Percentiles rank a stretch among this genome's conserved stretches.
phyloP scores from a whole-genome alignment of 1,140 invertebrate genomes.

The Palaemon carinicauda region DNA sequence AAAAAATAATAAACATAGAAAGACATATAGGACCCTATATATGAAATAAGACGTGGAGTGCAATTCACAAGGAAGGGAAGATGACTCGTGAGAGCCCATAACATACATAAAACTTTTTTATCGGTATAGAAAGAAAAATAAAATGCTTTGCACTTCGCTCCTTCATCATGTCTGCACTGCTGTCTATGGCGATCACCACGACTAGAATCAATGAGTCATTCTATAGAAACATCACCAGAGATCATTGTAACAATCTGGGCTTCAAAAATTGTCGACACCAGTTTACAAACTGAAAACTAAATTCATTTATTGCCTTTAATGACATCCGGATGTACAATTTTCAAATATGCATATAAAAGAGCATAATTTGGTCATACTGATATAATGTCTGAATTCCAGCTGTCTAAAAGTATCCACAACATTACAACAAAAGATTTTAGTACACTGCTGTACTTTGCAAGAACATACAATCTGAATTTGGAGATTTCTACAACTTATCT shows the following conservation, averaged over 20 bases:
- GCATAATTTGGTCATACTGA: no score
- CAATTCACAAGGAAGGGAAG: background rate
- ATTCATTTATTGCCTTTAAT: no score
- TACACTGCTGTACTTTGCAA: background rate
- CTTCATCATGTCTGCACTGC: conserved; percentile 6
- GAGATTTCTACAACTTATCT: background rate
- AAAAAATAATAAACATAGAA: background rate
- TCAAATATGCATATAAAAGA: no score
- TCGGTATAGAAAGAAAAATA: background rate
- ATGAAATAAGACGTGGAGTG: background rate
- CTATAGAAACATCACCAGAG: conserved; percentile 33
- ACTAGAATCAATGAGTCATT: conserved; percentile 55
- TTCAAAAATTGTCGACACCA: background rate
- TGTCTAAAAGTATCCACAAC: background rate
- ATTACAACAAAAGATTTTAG: background rate
- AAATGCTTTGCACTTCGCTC: background rate
- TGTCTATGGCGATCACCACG: conserved; percentile 37
- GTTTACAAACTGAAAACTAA: background rate
- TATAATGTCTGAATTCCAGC: no score
- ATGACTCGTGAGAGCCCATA: background rate
- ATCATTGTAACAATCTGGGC: conserved; percentile 29
- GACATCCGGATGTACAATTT: no score
- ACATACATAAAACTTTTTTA: background rate
- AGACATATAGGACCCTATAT: background rate
- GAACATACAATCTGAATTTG: background rate